Evolutionary conservation across 2,113 vertebrate genomes (phyloP), one percentile per base, ranked within the genome.

Genomic region (Lepidiolamprologus cunningtoni): DNA sequence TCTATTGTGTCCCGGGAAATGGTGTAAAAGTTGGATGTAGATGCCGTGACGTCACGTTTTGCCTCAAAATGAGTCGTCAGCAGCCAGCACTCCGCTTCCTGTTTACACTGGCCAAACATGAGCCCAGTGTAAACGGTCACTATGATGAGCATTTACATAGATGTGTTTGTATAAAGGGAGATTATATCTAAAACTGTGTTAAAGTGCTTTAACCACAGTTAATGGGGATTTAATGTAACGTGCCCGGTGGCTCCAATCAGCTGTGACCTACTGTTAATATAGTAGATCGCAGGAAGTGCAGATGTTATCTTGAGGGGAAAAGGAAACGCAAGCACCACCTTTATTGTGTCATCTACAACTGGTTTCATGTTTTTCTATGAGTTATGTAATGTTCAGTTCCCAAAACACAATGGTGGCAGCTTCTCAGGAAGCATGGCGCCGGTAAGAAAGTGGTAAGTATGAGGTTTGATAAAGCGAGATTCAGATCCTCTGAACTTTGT

Each of bases 221-320:
- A 42, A 23, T 42, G 35, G 2, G n/a, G 0, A 23, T 23, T 6
- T 23, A 71, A 40, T 40, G 0, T 45, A 7, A 45, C 2, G 5
- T 71, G 35, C 35, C 19, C 35, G 1, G 35, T 14, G 35, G 63
- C n/a, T 40, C 13, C n/a, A 42, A 71, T 42, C 66, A 71, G 66
- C 37, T 71, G 66, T 73, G 68, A 42, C 21, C 68, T 73, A 10
- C 37, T 73, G 9, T 73, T 73, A 26, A 45, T 73, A 16, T 23
- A 23, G 7, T 16, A 26, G 66, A 73, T 73, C 13, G 14, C 13
- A 45, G 12, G 66, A 73, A 73, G 37, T 26, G n/a, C n/a, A 71
- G n/a, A 16, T 42, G 66, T 23, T 23, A 42, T 71, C 31, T 71
- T 71, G 37, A 42, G 12, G 19, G 66, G 13, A 26, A 71, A 45